A percentile compares a stretch with the other conserved stretches of the same genome.
These are phyloP conservation scores for Bombylius major DNA, from an alignment of 2,888 invertebrate species.

Conservation along the genomic window DNA sequence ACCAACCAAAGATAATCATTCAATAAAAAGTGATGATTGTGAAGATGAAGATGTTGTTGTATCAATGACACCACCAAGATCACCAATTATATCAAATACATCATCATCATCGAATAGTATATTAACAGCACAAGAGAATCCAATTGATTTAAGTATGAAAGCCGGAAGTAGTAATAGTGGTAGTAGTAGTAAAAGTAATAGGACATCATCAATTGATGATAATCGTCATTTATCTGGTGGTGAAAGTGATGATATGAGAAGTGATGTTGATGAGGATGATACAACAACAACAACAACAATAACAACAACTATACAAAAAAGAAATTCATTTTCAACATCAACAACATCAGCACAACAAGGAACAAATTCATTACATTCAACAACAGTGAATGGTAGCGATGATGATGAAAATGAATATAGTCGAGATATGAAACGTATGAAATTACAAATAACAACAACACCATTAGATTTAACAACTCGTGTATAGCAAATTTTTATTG, in stretches of 20 bases:
- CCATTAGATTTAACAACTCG: conserved; percentile 48
- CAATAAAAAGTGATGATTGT: conserved; percentile 23
- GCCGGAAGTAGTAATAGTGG: conserved; percentile 43
- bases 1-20: conserved; percentile 3
- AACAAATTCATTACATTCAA: conserved; percentile 12
- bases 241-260: conserved; percentile 10
- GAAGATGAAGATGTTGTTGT: conserved; percentile 38
- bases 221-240: conserved; percentile 24
- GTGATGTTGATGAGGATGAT: conserved; percentile 16
- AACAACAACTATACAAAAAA: conserved; percentile 18
- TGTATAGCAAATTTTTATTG: conserved; percentile 35
- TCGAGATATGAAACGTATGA: conserved; percentile 44
- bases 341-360: neutral
- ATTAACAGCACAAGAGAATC: conserved; percentile 49
- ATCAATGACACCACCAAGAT: conserved; percentile 43
- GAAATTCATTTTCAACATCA: conserved; percentile 13
- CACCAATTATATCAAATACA: conserved; percentile 28
- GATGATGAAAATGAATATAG: conserved; percentile 40
- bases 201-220: conserved; percentile 13
- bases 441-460: conserved; percentile 26
- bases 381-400: conserved; percentile 31
- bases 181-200: conserved; percentile 23
- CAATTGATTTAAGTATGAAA: conserved; percentile 70
- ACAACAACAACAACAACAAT: conserved; percentile 18
- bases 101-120: conserved; percentile 10